Conservation (phyloP, 2,797 vertebrate genomes). For the Ptychobarbus kaznakovi region DNA sequence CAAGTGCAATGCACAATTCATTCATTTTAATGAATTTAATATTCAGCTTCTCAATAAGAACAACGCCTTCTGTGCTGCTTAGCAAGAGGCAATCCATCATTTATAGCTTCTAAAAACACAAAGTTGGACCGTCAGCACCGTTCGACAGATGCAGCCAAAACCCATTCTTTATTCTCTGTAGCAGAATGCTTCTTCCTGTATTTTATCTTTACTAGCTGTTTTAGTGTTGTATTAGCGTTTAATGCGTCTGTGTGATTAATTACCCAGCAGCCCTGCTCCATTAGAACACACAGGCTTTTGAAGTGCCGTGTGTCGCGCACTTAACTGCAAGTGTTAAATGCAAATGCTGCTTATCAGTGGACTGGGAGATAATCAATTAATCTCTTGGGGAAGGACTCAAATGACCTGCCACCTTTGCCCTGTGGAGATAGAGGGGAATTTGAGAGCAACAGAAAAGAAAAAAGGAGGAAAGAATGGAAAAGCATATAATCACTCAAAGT, state of each 20-base stretch:
- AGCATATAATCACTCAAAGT: slow-evolving; percentile 6
- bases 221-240: slow-evolving; percentile 27
- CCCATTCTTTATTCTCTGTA: slow-evolving; percentile 16
- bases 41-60: slow-evolving; percentile 22
- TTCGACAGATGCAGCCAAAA: neutral
- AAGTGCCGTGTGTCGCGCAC: slow-evolving; percentile 43
- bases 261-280: slow-evolving; percentile 42
- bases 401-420: slow-evolving; percentile 57
- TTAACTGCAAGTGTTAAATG: slow-evolving; percentile 52
- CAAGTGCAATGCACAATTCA: slow-evolving; percentile 12
- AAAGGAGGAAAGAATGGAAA: neutral
- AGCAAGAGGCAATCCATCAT: slow-evolving; percentile 44
- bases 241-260: slow-evolving; percentile 56
- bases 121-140: neutral
- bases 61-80: neutral
- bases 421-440: neutral
- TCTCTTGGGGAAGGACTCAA: slow-evolving; percentile 28
- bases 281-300: slow-evolving; percentile 34
- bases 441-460: neutral
- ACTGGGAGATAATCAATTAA: slow-evolving; percentile 60
- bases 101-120: slow-evolving; percentile 12
- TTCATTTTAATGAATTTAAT: slow-evolving; percentile 36
- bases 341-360: slow-evolving; percentile 51
- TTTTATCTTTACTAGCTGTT: slow-evolving; percentile 38
- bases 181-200: slow-evolving; percentile 33